Evolutionary conservation across 2,888 invertebrate genomes (phyloP).

Genomic region (Celastrina argiolus): DNA sequence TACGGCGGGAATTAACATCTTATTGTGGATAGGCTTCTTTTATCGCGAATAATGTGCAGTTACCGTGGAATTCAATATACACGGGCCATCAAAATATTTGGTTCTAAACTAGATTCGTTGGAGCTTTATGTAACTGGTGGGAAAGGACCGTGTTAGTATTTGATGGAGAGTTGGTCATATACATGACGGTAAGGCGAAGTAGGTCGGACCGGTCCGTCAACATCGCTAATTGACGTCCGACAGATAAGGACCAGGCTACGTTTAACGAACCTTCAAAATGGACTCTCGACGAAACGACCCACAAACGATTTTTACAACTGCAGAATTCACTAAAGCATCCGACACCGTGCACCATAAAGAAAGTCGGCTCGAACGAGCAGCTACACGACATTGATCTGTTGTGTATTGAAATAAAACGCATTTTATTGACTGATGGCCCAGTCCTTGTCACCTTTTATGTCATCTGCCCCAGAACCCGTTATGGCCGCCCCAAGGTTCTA

Average conservation of each 20-base stretch:
- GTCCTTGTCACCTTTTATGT: constrained; percentile 67
- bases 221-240: constrained; percentile 67
- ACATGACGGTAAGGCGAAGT: constrained; percentile 49
- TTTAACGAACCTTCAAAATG: constrained; percentile 24
- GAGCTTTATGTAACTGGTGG: constrained; percentile 28
- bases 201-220: constrained; percentile 57
- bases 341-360: constrained; percentile 50
- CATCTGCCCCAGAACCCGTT: constrained; percentile 51
- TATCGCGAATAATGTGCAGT: not conserved
- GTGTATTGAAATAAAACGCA: constrained; percentile 64
- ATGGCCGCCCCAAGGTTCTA: constrained; percentile 52
- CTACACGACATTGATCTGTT: constrained; percentile 65
- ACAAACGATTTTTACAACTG: constrained; percentile 51
- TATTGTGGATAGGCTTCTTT: not conserved
- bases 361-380: constrained; percentile 52
- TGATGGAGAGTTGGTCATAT: constrained; percentile 42
- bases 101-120: constrained; percentile 12
- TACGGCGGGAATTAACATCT: too few relatives aligned
- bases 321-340: constrained; percentile 57
- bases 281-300: constrained; percentile 33
- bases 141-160: constrained; percentile 45
- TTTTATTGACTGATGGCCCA: constrained; percentile 68
- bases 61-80: not conserved
- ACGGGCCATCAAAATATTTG: not conserved
- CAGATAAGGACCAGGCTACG: constrained; percentile 47